Evolutionary conservation across 2,113 vertebrate species (phyloP).

Genomic region (Sapayoa aenigma): DNA sequence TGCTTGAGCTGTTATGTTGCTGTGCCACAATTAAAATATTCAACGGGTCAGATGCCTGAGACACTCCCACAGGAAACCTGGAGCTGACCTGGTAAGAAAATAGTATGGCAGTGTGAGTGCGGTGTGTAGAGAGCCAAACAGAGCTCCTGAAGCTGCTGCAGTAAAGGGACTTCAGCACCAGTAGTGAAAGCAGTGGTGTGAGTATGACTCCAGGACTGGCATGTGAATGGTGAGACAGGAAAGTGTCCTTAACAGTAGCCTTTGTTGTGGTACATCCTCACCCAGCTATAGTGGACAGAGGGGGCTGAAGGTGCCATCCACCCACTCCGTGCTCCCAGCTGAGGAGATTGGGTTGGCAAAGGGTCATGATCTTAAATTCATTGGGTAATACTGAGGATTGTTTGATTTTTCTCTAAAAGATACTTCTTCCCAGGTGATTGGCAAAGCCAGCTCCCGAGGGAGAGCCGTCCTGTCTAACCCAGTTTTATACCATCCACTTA

Average conservation of each 20-base stretch:
- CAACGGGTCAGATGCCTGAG: neutral
- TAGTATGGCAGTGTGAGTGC: neutral
- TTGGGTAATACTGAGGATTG: neutral
- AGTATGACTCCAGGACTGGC: neutral
- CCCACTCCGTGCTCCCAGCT: neutral
- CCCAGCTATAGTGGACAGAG: neutral
- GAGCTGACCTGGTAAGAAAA: neutral
- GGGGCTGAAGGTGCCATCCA: neutral
- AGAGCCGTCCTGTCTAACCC: constrained; percentile 2
- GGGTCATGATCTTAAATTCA: neutral
- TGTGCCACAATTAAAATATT: neutral
- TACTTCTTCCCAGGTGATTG: neutral
- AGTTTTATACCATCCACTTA: neutral
- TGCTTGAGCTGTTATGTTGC: neutral
- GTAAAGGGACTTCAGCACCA: neutral
- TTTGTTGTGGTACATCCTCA: neutral
- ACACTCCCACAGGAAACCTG: neutral
- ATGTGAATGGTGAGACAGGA: neutral
- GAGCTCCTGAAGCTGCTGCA: too few relatives aligned
- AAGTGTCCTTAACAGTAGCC: neutral
- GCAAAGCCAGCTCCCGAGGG: neutral
- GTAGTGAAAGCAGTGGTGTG: neutral
- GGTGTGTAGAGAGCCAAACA: neutral
- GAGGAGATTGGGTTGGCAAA: neutral
- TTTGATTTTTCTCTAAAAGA: neutral